phyloP scores from a whole-genome alignment of 64 coral and sea anemone species.

The Porites lutea region DNA sequence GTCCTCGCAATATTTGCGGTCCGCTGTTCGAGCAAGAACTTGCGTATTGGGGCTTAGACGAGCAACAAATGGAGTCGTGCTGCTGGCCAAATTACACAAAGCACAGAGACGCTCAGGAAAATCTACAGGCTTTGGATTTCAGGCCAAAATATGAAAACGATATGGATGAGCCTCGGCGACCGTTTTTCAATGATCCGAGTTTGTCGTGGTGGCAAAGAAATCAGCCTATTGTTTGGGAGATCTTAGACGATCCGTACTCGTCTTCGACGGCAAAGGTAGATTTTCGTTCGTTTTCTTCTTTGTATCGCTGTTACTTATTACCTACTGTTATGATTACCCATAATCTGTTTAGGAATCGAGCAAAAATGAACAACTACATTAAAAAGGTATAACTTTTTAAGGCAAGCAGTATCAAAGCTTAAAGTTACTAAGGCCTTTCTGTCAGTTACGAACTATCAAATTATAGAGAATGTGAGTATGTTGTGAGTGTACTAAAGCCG shows the following conservation, averaged over 20 bases:
- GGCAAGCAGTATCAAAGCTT: too few species aligned
- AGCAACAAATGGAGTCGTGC: conserved; percentile 99
- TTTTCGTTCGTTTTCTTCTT: background rate
- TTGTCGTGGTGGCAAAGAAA: conserved; percentile 79
- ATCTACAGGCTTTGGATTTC: conserved; percentile 94
- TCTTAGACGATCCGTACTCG: conserved; percentile 96
- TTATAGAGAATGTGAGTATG: too few species aligned
- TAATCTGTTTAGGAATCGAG: too few species aligned
- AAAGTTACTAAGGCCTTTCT: too few species aligned
- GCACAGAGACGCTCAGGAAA: conserved; percentile 96
- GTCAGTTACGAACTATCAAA: too few species aligned
- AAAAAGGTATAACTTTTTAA: too few species aligned
- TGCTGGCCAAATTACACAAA: conserved; percentile 98
- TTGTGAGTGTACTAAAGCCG: background rate
- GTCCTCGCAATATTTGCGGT: conserved; percentile 89
- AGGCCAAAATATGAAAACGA: conserved; percentile 80
- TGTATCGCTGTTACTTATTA: background rate
- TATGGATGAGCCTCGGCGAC: background rate
- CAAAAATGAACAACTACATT: too few species aligned
- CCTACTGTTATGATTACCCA: too few species aligned
- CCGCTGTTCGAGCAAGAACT: conserved; percentile 95
- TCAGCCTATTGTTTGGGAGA: conserved; percentile 96
- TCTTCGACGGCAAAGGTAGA: conserved; percentile 90
- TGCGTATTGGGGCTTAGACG: conserved; percentile 95
- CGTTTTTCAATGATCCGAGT: conserved; percentile 52